phyloP scores from a whole-genome alignment of 37 sponge, comb jelly and placozoan species.

The Trichoplax adhaerens region DNA sequence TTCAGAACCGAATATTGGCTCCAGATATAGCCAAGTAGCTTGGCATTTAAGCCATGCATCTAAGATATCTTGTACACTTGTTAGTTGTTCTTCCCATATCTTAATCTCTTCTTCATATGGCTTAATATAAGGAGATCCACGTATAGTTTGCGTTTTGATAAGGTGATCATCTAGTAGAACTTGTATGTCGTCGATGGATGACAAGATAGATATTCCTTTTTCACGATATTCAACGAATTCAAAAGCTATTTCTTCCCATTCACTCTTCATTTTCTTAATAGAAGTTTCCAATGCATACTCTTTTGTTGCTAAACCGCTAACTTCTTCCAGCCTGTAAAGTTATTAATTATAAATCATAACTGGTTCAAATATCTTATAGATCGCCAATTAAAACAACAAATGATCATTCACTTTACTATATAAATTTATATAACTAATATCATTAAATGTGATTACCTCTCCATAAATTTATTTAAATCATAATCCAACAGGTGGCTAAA shows the following conservation, averaged over 20 bases:
- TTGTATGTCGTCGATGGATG: constrained; percentile 88
- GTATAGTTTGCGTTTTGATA: constrained; percentile 92
- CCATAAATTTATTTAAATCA: constrained; percentile 63
- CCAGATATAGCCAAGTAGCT: constrained; percentile 92
- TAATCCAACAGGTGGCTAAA: constrained; percentile 62
- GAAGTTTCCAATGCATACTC: constrained; percentile 91
- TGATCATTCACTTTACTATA: not conserved
- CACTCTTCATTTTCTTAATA: constrained; percentile 86
- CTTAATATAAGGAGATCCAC: constrained; percentile 94
- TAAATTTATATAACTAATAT: not conserved
- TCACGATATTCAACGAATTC: constrained; percentile 76
- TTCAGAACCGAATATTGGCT: constrained; percentile 91
- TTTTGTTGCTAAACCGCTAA: constrained; percentile 82
- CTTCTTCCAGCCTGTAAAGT: constrained; percentile 64
- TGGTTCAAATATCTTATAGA: not conserved
- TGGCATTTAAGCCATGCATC: constrained; percentile 95
- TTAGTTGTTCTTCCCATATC: constrained; percentile 81
- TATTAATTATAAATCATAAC: too few species aligned
- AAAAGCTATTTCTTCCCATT: constrained; percentile 76
- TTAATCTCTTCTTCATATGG: constrained; percentile 91
- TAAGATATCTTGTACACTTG: constrained; percentile 78
- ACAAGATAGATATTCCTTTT: constrained; percentile 79
- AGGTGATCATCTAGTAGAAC: constrained; percentile 91
- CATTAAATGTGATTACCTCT: constrained; percentile 30
- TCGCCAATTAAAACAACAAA: not conserved